These are phyloP conservation scores for Drosophila repletoides DNA, from an alignment of 1,140 invertebrate genomes.

Conservation along the genomic window DNA sequence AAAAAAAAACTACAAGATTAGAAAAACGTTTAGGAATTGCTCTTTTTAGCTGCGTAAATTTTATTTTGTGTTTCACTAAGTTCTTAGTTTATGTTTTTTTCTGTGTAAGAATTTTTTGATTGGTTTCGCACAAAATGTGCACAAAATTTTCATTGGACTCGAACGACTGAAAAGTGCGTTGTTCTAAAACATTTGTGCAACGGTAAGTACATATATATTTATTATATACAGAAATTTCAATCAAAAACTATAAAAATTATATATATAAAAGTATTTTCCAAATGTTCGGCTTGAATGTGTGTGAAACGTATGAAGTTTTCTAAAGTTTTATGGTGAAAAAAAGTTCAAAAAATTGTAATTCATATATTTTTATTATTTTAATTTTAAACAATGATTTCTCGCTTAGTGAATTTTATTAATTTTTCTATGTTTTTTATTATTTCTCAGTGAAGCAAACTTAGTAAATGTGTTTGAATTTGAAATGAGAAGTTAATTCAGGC, in stretches of 20 bases:
- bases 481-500: too few relatives aligned
- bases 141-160: slow-evolving; percentile 69
- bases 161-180: slow-evolving; percentile 73
- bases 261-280: background rate
- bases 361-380: background rate
- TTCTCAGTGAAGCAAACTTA: too few relatives aligned
- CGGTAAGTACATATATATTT: slow-evolving; percentile 10
- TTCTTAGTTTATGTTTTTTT: slow-evolving; percentile 9
- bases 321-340: too few relatives aligned
- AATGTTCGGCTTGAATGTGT: background rate
- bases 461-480: too few relatives aligned
- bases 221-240: too few relatives aligned
- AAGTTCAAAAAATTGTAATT: background rate
- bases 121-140: slow-evolving; percentile 67
- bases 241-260: too few relatives aligned
- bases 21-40: background rate
- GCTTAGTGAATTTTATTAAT: too few relatives aligned
- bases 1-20: background rate
- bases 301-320: too few relatives aligned
- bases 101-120: slow-evolving; percentile 37
- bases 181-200: slow-evolving; percentile 23
- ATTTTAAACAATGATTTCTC: too few relatives aligned
- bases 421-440: too few relatives aligned
- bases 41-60: background rate
- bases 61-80: slow-evolving; percentile 7